These are phyloP conservation scores for Pseudochirops cupreus DNA, from an alignment of 2,797 vertebrate genomes.

Conservation along the genomic window DNA sequence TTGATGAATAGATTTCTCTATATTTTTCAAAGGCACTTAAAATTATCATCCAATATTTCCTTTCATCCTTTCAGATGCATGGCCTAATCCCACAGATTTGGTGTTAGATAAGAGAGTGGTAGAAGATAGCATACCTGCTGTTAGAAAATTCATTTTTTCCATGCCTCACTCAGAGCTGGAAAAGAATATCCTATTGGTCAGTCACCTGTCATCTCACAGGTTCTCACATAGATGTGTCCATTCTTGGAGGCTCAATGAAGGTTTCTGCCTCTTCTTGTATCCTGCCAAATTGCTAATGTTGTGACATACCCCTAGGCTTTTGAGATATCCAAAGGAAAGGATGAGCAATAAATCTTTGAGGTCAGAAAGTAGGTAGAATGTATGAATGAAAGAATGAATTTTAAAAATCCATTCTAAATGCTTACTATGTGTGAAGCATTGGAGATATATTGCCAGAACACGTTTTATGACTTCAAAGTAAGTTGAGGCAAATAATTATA, in stretches of 20 bases:
- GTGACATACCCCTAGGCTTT: no score
- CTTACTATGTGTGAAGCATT: not conserved
- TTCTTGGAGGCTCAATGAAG: not conserved
- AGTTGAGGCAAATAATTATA: not conserved
- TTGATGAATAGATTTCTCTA: not conserved
- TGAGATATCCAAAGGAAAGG: no score
- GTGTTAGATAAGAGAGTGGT: constrained; percentile 19
- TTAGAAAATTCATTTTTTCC: constrained; percentile 25
- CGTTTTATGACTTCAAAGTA: not conserved
- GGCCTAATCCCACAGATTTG: constrained; percentile 2
- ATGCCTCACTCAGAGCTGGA: not conserved
- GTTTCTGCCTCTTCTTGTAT: not conserved
- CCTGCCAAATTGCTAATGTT: no score
- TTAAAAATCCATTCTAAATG: not conserved
- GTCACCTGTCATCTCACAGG: not conserved
- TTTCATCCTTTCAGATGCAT: constrained; percentile 24
- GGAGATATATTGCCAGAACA: not conserved
- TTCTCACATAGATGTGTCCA: rapidly evolving
- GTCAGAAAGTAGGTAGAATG: no score
- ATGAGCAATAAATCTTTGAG: no score
- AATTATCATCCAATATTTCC: constrained; percentile 12
- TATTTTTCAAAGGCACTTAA: not conserved
- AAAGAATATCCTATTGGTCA: not conserved
- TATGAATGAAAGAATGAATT: no score
- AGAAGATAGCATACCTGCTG: not conserved